A percentile compares a stretch with the other conserved stretches of the same genome.
These are phyloP conservation scores for Glyphotaelius pellucidus DNA, from an alignment of 2,888 invertebrate genomes.

Conservation along the genomic window DNA sequence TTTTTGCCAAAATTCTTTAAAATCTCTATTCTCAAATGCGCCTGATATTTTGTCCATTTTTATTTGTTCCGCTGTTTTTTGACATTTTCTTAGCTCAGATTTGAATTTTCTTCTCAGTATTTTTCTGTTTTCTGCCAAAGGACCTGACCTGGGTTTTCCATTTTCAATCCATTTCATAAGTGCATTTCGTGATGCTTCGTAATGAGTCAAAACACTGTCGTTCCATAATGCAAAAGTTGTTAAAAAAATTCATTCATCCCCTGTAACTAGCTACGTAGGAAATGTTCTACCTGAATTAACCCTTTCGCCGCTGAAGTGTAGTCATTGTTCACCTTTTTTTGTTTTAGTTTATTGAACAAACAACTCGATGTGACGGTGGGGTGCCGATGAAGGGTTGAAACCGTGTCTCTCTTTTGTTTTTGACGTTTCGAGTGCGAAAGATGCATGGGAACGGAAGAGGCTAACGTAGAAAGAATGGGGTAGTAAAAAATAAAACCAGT, in stretches of 20 bases:
- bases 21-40: too few relatives aligned
- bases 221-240: background rate
- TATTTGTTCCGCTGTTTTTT: too few relatives aligned
- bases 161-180: too few relatives aligned
- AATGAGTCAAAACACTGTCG: too few relatives aligned
- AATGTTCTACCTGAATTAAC: conserved; percentile 46
- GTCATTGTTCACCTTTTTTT: conserved; percentile 54
- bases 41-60: too few relatives aligned
- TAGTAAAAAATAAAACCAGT: background rate
- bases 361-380: conserved; percentile 44
- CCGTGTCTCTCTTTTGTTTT: conserved; percentile 59
- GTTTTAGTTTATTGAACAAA: conserved; percentile 60
- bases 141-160: too few relatives aligned
- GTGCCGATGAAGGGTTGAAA: conserved; percentile 55
- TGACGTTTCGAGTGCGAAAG: conserved; percentile 59
- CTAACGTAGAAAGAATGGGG: background rate
- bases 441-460: conserved; percentile 51
- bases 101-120: too few relatives aligned
- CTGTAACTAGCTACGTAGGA: background rate
- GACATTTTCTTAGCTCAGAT: too few relatives aligned
- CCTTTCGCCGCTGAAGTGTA: conserved; percentile 53
- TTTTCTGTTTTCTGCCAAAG: too few relatives aligned
- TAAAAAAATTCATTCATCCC: conserved; percentile 13
- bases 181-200: too few relatives aligned
- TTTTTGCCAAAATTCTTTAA: too few relatives aligned